A percentile compares a stretch with the other conserved stretches of the same genome.
These are phyloP conservation scores for Lamellibrachia satsuma DNA, from an alignment of 2,888 invertebrate species.

Conservation along the genomic window DNA sequence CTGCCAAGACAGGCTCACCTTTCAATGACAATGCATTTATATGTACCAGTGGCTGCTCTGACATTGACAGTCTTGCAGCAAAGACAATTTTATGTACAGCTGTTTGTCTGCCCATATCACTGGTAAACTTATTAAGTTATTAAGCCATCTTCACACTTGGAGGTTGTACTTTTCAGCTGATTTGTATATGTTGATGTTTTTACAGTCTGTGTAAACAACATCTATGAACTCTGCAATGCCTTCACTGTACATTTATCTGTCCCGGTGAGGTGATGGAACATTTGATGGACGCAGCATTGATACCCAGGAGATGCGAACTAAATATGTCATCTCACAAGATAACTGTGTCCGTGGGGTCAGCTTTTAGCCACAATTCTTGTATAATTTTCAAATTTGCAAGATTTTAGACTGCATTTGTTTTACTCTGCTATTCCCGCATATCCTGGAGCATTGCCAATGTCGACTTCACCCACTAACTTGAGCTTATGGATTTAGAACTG, in stretches of 20 bases:
- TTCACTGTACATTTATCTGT: not conserved
- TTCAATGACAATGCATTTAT: not conserved
- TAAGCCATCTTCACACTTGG: not conserved
- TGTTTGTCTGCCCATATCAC: not conserved
- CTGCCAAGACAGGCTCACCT: not conserved
- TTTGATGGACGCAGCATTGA: not conserved
- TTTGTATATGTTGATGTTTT: not conserved
- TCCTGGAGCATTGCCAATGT: too few relatives aligned
- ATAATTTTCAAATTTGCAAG: not conserved
- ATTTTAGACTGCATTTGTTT: not conserved
- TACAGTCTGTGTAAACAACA: not conserved
- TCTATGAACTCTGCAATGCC: not conserved
- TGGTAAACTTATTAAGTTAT: not conserved
- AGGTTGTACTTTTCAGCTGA: not conserved
- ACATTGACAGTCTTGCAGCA: not conserved
- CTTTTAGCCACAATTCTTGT: not conserved
- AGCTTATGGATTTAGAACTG: not conserved
- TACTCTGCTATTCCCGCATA: not conserved
- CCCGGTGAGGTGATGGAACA: not conserved
- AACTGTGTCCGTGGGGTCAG: not conserved
- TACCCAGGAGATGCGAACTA: not conserved
- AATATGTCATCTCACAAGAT: not conserved
- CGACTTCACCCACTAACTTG: too few relatives aligned
- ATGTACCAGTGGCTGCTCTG: not conserved
- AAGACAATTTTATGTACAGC: not conserved